Conservation (phyloP, 2,113 vertebrate species). For the Ceyx cyanopectus region DNA sequence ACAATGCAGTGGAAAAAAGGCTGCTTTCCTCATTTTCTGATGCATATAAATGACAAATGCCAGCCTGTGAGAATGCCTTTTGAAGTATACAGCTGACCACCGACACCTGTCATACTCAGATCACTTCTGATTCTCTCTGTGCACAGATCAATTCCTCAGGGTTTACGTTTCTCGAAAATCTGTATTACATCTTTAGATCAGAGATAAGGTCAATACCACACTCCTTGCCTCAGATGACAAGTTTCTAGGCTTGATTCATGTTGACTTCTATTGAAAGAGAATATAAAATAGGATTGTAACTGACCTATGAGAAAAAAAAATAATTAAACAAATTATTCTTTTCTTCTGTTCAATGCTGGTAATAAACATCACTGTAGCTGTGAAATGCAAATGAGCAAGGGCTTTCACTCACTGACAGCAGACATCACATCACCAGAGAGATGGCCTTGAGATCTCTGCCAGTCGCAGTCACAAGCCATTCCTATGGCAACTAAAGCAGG, state of each 20-base stretch:
- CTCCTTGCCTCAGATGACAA: background rate
- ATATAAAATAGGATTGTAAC: conserved; percentile 17
- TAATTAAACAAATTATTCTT: conserved; percentile 63
- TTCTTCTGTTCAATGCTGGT: conserved; percentile 57
- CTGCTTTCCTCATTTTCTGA: background rate
- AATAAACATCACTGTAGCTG: conserved; percentile 47
- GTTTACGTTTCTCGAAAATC: conserved; percentile 7
- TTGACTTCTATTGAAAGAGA: background rate
- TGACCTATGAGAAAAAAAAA: conserved; percentile 35
- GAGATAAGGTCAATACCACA: conserved; percentile 23
- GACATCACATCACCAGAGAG: conserved; percentile 68
- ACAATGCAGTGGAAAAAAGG: background rate
- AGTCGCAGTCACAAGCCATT: conserved; percentile 59
- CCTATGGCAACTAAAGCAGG: conserved; percentile 62
- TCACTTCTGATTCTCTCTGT: background rate
- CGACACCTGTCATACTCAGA: background rate
- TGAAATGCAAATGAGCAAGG: conserved; percentile 62
- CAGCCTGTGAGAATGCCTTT: background rate
- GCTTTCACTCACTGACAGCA: conserved; percentile 63
- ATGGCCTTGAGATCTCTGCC: conserved; percentile 67
- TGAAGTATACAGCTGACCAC: conserved; percentile 1
- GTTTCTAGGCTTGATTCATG: conserved; percentile 11
- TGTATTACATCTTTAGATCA: background rate
- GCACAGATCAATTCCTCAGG: background rate
- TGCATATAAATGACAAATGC: background rate